Conservation (phyloP, 1,140 invertebrate genomes). For the Anthonomus grandis region DNA sequence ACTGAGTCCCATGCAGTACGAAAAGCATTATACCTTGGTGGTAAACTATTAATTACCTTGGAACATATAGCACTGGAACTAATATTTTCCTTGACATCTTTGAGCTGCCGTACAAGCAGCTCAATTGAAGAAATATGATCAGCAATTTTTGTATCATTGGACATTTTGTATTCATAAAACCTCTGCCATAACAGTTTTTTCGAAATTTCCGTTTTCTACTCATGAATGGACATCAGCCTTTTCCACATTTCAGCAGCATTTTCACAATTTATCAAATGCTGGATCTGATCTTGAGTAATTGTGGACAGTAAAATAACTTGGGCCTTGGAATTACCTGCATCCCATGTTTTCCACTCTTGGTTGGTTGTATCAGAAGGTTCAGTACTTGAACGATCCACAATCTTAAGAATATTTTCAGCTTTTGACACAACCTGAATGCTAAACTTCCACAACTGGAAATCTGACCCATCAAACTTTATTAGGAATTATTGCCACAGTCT, state of each 20-base stretch:
- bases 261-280: conserved; percentile 41
- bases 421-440: conserved; percentile 21
- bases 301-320: conserved; percentile 36
- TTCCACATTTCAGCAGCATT: conserved; percentile 45
- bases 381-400: conserved; percentile 10
- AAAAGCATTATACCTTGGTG: conserved; percentile 46
- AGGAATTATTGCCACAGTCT: conserved; percentile 13
- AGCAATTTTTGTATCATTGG: conserved; percentile 3
- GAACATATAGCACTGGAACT: conserved; percentile 21
- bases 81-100: conserved; percentile 31
- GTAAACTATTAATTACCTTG: conserved; percentile 41
- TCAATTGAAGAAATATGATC: conserved; percentile 13
- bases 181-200: conserved; percentile 13
- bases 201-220: conserved; percentile 34
- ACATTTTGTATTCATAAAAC: conserved; percentile 16
- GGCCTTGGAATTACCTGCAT: conserved; percentile 28
- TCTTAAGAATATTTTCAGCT: conserved; percentile 7
- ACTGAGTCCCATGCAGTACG: conserved; percentile 31
- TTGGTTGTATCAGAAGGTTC: background rate
- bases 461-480: conserved; percentile 19
- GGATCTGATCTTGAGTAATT: conserved; percentile 34
- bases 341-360: conserved; percentile 18
- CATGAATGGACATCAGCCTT: conserved; percentile 41
- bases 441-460: conserved; percentile 25
- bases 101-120: conserved; percentile 30